These are phyloP conservation scores for Syngnathus rostellatus DNA, from an alignment of 2,797 vertebrate genomes.

Conservation along the genomic window DNA sequence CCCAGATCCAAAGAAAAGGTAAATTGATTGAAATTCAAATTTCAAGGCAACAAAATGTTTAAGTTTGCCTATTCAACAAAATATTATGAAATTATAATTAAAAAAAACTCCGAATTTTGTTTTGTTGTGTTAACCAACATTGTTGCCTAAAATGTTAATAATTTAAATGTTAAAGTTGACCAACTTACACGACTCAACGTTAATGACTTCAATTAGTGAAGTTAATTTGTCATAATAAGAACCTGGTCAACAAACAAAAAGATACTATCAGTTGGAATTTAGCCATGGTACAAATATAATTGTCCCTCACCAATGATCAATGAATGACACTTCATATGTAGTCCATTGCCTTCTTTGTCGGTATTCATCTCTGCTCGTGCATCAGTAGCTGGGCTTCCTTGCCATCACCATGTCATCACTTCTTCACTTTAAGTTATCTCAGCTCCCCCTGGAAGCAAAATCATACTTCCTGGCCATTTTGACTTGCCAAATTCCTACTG, in stretches of 20 bases:
- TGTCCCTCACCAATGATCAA: neutral
- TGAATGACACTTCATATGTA: neutral
- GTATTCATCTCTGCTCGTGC: slow-evolving; percentile 15
- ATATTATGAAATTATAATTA: too few relatives aligned
- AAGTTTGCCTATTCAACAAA: too few relatives aligned
- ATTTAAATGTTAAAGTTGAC: too few relatives aligned
- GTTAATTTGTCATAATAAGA: too few relatives aligned
- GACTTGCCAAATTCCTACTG: slow-evolving; percentile 11
- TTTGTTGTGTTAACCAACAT: too few relatives aligned
- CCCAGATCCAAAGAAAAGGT: too few relatives aligned
- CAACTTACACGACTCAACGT: too few relatives aligned
- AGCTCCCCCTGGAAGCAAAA: slow-evolving; percentile 18
- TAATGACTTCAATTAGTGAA: too few relatives aligned
- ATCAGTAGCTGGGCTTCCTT: slow-evolving; percentile 16
- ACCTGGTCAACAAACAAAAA: neutral
- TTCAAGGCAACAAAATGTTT: too few relatives aligned
- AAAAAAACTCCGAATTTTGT: too few relatives aligned
- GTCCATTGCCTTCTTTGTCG: slow-evolving; percentile 8
- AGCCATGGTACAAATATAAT: neutral
- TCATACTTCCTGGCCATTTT: slow-evolving; percentile 10
- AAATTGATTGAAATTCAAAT: too few relatives aligned
- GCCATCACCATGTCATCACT: slow-evolving; percentile 26
- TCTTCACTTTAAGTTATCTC: slow-evolving; percentile 13
- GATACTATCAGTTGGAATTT: neutral
- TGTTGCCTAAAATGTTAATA: too few relatives aligned